Conservation (phyloP, 2,888 invertebrate genomes). For the Epistrophe grossulariae region DNA sequence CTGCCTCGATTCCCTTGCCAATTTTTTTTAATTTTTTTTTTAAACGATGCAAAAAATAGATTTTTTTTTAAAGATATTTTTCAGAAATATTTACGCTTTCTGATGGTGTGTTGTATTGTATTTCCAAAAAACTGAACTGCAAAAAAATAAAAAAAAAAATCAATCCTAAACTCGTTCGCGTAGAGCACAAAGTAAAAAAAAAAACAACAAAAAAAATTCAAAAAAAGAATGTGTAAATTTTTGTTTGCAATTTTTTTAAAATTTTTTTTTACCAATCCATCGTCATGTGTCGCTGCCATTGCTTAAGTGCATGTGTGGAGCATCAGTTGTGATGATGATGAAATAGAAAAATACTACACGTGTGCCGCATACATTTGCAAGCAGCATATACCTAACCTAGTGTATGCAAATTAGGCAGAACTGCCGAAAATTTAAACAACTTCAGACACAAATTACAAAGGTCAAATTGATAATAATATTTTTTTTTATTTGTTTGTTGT, state of each 20-base stretch:
- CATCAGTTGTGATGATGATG: constrained; percentile 25
- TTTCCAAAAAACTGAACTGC: constrained; percentile 53
- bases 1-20: constrained; percentile 67
- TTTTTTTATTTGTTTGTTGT: constrained; percentile 10
- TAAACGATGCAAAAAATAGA: constrained; percentile 60
- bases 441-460: constrained; percentile 69
- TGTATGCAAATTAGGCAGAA: constrained; percentile 51
- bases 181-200: constrained; percentile 28
- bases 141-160: constrained; percentile 11
- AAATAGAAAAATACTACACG: constrained; percentile 54
- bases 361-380: constrained; percentile 57
- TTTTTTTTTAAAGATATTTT: constrained; percentile 51
- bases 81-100: constrained; percentile 53
- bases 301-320: constrained; percentile 43
- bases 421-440: constrained; percentile 55
- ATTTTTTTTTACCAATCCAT: constrained; percentile 37
- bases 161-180: constrained; percentile 60
- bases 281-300: constrained; percentile 7
- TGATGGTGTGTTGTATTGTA: constrained; percentile 57
- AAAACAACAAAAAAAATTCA: not conserved
- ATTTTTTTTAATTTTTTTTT: constrained; percentile 60
- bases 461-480: constrained; percentile 64
- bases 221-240: constrained; percentile 40
- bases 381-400: constrained; percentile 1
- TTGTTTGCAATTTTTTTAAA: constrained; percentile 40